Base-by-base conservation (phyloP, 1,140 invertebrate genomes). In the Schmidtea mediterranea region DNA sequence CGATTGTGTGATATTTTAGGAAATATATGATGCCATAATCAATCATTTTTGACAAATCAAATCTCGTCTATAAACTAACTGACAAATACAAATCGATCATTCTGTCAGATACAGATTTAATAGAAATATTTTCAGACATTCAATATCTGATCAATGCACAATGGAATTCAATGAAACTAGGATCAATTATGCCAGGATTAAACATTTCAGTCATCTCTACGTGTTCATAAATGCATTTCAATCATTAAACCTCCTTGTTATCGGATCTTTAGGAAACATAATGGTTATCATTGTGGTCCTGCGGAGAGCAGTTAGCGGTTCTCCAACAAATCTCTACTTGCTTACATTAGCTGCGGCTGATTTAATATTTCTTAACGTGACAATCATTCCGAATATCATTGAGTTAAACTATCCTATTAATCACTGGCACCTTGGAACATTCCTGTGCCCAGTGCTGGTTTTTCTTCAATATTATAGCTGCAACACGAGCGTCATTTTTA, bases 401-500 rank as follows among this genome's bases (percentile, higher is more conserved):
- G 65, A 64, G 52, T 71, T 75, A 53, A 72, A 73, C 54, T 16
- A 45, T 13, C 22, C 43, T 24, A 23, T 46, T 23, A 62, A 65
- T 47, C 58, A 70, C 50, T 74, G 72, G 67, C 57, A 73, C 5
- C 73, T 71, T 62, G 73, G 73, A 2, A 56, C 63, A 16, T 50
- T 67, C 9, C 73, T 71, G 1, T 75, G 73, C 56, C 61, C 65
- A 1, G 41, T 72, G 3, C 65, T 74, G 49, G 65, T 73, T 13
- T 75, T 73, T 54, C 58, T 69, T 5, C 72, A 73, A 51, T 70
- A 73, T 58, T 56, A 74, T 8, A 76, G 75, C 2, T 75, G 78
- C 50, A 77, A 78, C 58, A 82, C 83, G 0, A 87, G 84, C 0
- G 78, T 92, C 0, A 67, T 92, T 41, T 83, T 80, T 9, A 86